Conservation (phyloP, 2,888 invertebrate genomes). For the Oscheius sp. region DNA sequence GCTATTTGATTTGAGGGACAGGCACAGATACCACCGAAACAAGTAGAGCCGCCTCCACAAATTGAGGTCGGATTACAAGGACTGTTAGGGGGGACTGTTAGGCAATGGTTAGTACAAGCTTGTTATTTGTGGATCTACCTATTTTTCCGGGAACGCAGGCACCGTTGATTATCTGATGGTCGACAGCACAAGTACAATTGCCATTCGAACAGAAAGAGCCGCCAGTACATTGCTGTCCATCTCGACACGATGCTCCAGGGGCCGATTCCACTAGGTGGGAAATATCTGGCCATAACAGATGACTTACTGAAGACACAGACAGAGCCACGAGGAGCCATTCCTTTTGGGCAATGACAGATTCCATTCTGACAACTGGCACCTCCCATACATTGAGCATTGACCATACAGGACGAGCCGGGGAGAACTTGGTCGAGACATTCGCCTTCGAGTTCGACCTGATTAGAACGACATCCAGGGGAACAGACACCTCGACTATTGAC, state of each 20-base stretch:
- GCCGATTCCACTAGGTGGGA: conserved; percentile 26
- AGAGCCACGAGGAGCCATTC: conserved; percentile 40
- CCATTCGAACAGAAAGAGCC: conserved; percentile 69
- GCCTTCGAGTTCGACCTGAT: conserved; percentile 69
- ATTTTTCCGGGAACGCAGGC: conserved; percentile 70
- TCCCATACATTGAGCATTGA: conserved; percentile 71
- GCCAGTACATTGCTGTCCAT: conserved; percentile 59
- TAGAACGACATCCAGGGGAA: conserved; percentile 64
- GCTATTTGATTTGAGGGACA: conserved; percentile 57
- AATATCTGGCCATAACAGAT: neutral
- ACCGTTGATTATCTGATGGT: conserved; percentile 60
- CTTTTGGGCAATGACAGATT: conserved; percentile 40
- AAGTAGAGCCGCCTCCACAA: conserved; percentile 54
- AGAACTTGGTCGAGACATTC: conserved; percentile 65
- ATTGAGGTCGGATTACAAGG: conserved; percentile 51
- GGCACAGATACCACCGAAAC: conserved; percentile 52
- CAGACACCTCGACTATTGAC: conserved; percentile 67
- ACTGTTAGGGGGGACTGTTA: conserved; percentile 67
- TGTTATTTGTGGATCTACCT: conserved; percentile 53
- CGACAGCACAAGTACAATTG: conserved; percentile 50
- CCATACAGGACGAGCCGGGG: conserved; percentile 67
- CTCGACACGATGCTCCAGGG: conserved; percentile 22
- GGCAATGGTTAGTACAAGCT: conserved; percentile 28
- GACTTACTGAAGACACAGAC: conserved; percentile 36
- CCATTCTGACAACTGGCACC: conserved; percentile 67